Evolutionary conservation across 2,797 vertebrate species (phyloP), one percentile per base, ranked within the genome.

Genomic region (Brachyalestes nurse): DNA sequence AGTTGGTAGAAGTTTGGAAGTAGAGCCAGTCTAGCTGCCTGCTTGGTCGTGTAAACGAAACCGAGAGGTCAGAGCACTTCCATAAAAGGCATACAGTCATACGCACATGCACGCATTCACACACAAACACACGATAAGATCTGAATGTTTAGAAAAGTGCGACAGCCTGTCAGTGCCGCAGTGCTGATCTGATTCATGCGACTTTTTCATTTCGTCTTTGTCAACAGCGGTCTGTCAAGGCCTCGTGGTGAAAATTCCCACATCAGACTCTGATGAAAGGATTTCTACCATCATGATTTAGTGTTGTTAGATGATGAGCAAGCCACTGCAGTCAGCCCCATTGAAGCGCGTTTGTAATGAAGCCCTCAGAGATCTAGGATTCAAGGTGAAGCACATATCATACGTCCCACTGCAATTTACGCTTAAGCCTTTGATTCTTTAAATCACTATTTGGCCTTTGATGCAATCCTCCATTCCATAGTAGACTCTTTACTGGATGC

Each of bases 1-100:
- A 55, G 47, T 82, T 77, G 80, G 80, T n/a, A 77, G 58, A 13
- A 21, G 62, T 61, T 62, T 53, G 74, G 64, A 42, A 73, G 66
- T 42, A 53, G 12, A 40, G 28, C n/a, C 53, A 58, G 53, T 78
- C 75, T 82, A 62, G 4, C 72, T 67, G 74, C 51, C 61, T 73
- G 53, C 51, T 53, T 61, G 70, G 76, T 78, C 76, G 74, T 21
- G 65, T 77, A 78, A 78, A 82, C 62, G 74, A 78, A 82, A 40
- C 49, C 75, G 60, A 47, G 80, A 40, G 74, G 34, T 58, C 69
- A 55, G 75, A 66, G 64, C 58, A 40, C 65, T 38, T 77, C n/a
- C 28, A 21, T 69, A 12, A 71, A 47, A 38, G 47, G 19, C 58
- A 57, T 21, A 47, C 17, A 72, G 0, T 34, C 57, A 47, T 0